phyloP scores from a whole-genome alignment of 2,888 invertebrate genomes.

The Slavum lentiscoides region DNA sequence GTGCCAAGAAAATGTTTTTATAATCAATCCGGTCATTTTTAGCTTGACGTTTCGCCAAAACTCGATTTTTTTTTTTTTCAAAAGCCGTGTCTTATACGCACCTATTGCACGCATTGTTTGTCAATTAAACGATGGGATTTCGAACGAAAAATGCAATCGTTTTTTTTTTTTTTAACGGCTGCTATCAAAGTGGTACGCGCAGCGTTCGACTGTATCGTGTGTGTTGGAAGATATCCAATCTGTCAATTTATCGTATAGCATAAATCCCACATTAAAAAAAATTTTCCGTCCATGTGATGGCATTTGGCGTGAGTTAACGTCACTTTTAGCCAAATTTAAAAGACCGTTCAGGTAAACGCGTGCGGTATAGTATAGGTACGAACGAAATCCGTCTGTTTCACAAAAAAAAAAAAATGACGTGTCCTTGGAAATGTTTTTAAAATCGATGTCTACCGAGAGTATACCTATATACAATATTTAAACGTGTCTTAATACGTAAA shows the following conservation, averaged over 20 bases:
- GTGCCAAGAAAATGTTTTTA: conserved; percentile 53
- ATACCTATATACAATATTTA: no score
- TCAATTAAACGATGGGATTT: conserved; percentile 10
- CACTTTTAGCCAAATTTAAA: conserved; percentile 10
- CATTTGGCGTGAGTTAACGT: conserved; percentile 29
- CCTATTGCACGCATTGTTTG: neutral
- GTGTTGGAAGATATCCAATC: conserved; percentile 38
- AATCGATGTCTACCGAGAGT: neutral
- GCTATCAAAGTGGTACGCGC: neutral
- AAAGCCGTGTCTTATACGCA: conserved; percentile 11
- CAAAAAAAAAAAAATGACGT: neutral
- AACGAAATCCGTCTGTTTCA: neutral
- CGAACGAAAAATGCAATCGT: conserved; percentile 20
- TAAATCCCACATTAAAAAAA: conserved; percentile 8
- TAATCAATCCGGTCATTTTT: conserved; percentile 52
- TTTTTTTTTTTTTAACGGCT: neutral
- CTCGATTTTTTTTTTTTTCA: conserved; percentile 34
- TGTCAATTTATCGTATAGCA: conserved; percentile 27
- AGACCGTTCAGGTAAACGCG: conserved; percentile 18
- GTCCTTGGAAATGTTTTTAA: neutral
- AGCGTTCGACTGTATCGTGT: neutral
- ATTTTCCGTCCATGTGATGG: neutral
- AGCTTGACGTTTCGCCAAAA: conserved; percentile 49
- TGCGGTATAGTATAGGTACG: neutral
- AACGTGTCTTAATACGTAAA: no score